phyloP scores from a whole-genome alignment of 2,113 vertebrate species.

The Telmatochromis sp. region DNA sequence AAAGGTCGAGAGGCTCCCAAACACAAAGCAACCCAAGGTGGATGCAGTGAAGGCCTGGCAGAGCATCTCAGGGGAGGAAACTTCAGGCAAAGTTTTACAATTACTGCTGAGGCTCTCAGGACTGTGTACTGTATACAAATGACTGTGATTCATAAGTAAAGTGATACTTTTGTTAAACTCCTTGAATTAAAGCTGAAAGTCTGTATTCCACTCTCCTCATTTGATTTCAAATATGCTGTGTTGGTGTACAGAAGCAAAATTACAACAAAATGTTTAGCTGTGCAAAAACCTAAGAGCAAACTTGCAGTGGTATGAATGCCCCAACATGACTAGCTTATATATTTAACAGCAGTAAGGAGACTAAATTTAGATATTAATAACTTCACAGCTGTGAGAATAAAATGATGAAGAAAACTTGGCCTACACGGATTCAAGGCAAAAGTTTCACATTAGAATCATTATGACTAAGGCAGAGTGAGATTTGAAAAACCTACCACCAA shows the following conservation, averaged over 20 bases:
- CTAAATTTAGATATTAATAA: not conserved
- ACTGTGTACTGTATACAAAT: not conserved
- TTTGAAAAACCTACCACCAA: not conserved
- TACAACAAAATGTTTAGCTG: not conserved
- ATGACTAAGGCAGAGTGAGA: not conserved
- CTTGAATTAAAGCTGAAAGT: not conserved
- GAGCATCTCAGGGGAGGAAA: not conserved
- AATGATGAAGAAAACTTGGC: not conserved
- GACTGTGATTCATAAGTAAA: not conserved
- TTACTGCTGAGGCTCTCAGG: not conserved
- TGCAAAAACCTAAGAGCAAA: not conserved
- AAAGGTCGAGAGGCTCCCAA: not conserved
- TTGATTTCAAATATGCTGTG: not conserved
- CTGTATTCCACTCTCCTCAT: accelerated
- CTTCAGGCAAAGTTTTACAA: not conserved
- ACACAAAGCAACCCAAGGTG: not conserved
- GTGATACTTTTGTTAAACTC: not conserved
- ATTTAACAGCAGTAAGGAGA: not conserved
- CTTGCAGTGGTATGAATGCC: not conserved
- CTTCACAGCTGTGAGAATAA: not conserved
- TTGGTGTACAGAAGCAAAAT: not conserved
- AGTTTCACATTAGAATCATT: not conserved
- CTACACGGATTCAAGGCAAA: accelerated
- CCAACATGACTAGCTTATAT: not conserved
- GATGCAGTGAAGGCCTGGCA: not conserved